Base-by-base conservation (phyloP, 2,797 vertebrate genomes). In the Capromys pilorides region DNA sequence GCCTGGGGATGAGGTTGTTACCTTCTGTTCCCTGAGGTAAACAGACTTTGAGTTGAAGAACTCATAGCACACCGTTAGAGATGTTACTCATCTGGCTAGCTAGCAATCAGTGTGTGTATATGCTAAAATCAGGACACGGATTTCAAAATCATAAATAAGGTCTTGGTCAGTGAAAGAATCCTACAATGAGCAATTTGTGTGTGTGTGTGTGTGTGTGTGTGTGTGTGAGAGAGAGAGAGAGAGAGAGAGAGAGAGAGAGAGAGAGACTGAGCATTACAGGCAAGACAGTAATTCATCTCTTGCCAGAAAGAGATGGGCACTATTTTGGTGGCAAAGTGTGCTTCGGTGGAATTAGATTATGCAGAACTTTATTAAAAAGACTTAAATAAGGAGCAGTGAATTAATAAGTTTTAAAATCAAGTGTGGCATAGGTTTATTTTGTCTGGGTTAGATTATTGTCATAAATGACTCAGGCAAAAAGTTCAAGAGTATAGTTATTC, bases 301-400 rank as follows among this genome's bases (percentile, higher is more conserved):
- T 78, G 14, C 18, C 16, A 6, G 14, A 49, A 5, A 36, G 57
- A 39, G 59, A 51, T 21, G 22, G 12, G 5, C 5, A 0, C 41
- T 26, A 6, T 13, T 1, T 5, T 21, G 28, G 2, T 51, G 84
- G 36, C n/a, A 5, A 28, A 21, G 12, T 21, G 1, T 12, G 11
- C 19, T 6, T 21, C 1, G 19, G 6, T 0, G 1, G 19, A 24
- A n/a, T 69, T 75, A 0, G 2, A 31, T 73, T 31, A 16, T 16
- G 13, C 33, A 75, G 19, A 49, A 24, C 39, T 24, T 71, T 39
- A 39, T 71, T 39, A 13, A 26, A 75, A 45, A 6, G 41, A 83
- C 61, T 19, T 84, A 21, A 11, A n/a, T 6, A 59, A 51, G n/a
- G n/a, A 77, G 54, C 28, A 41, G 6, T n/a, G 71, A 51, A 39